phyloP scores from a whole-genome alignment of 1,140 invertebrate genomes.

The Lineus longissimus region DNA sequence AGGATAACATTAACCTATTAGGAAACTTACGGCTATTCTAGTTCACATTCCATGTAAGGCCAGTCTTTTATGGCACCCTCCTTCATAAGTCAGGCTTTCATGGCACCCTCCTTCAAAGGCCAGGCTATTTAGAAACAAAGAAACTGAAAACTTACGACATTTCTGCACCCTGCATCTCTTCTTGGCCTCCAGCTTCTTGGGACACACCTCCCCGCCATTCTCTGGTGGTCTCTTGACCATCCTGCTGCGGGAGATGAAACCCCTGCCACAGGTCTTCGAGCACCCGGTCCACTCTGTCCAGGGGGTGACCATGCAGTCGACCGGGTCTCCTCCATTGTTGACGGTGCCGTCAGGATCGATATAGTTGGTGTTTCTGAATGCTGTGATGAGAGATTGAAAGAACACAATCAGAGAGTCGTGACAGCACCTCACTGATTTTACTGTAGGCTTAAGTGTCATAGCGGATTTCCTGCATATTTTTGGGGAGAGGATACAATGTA shows the following conservation, averaged over 20 bases:
- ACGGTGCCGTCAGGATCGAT: background rate
- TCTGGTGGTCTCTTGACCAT: constrained; percentile 34
- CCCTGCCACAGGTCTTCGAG: constrained; percentile 47
- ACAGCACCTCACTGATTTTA: constrained; percentile 16
- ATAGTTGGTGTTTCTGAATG: background rate
- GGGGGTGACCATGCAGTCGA: constrained; percentile 45
- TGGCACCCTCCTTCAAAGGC: background rate
- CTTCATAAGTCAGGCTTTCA: too few species aligned
- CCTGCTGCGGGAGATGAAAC: constrained; percentile 24
- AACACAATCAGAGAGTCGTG: background rate
- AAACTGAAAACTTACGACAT: constrained; percentile 31
- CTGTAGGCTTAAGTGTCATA: too few species aligned
- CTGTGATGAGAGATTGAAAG: background rate
- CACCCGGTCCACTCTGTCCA: constrained; percentile 53
- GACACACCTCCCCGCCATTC: constrained; percentile 42
- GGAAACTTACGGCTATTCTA: too few species aligned
- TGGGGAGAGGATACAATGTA: too few species aligned
- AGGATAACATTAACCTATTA: too few species aligned
- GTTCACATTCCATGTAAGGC: too few species aligned
- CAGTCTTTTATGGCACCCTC: too few species aligned
- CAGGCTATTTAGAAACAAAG: background rate
- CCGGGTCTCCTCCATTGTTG: constrained; percentile 9
- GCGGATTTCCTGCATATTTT: too few species aligned
- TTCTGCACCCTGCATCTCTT: constrained; percentile 32
- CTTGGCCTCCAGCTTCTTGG: constrained; percentile 31